Conservation (phyloP, 2,888 invertebrate species). For the Nomada ferruginata region DNA sequence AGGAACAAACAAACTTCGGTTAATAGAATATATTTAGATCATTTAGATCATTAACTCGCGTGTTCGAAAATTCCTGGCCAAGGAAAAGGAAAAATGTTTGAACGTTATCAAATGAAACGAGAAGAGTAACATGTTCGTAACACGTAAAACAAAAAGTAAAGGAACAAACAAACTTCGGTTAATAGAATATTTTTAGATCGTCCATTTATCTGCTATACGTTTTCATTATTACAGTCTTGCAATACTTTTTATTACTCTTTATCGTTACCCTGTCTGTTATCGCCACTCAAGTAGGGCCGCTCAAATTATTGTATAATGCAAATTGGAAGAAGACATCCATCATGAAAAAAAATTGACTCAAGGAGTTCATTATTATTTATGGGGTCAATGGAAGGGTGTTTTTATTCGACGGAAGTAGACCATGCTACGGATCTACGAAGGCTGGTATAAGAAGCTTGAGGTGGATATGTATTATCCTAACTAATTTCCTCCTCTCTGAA, state of each 20-base stretch:
- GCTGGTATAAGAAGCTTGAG: slow-evolving; percentile 14
- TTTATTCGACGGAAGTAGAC: slow-evolving; percentile 52
- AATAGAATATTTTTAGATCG: too few species aligned
- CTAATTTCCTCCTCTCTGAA: neutral
- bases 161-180: too few species aligned
- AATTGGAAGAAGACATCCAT: slow-evolving; percentile 25
- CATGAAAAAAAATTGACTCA: slow-evolving; percentile 3
- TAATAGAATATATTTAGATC: too few species aligned
- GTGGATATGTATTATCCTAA: neutral
- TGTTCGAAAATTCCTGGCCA: too few species aligned
- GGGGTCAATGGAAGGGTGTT: slow-evolving; percentile 33
- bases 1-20: too few species aligned
- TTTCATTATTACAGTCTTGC: neutral
- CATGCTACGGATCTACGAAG: slow-evolving; percentile 47
- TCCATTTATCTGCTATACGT: too few species aligned
- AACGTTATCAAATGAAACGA: too few species aligned
- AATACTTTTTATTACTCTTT: neutral
- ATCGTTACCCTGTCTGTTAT: neutral
- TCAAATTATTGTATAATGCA: slow-evolving; percentile 1
- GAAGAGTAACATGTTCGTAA: too few species aligned
- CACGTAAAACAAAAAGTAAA: too few species aligned
- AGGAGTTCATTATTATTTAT: slow-evolving; percentile 60
- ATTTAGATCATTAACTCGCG: too few species aligned
- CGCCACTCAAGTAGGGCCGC: neutral
- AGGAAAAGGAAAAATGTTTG: too few species aligned